Conservation (phyloP, 2,797 vertebrate species). For the Chromobotia macracanthus region DNA sequence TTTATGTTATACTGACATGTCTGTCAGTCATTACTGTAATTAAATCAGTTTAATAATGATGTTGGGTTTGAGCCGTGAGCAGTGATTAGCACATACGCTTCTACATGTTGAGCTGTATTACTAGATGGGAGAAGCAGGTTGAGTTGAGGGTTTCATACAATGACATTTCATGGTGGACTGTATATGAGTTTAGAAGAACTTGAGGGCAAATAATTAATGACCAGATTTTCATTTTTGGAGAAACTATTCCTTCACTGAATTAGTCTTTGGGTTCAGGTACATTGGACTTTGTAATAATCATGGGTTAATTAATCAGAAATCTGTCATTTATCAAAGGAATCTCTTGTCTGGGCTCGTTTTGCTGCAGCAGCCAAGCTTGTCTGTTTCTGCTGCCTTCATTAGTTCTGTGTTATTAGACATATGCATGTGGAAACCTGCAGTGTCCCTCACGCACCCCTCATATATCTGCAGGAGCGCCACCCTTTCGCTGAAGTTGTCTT, state of each 20-base stretch:
- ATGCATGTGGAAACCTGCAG: slow-evolving; percentile 53
- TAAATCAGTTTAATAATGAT: too few species aligned
- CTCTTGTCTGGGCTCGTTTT: slow-evolving; percentile 50
- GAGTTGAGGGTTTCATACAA: background rate
- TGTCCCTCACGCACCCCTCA: slow-evolving; percentile 34
- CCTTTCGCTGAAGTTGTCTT: slow-evolving; percentile 18
- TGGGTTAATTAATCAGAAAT: slow-evolving; percentile 11
- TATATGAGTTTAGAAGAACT: background rate
- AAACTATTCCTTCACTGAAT: background rate
- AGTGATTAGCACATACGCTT: too few species aligned
- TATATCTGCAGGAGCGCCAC: slow-evolving; percentile 15
- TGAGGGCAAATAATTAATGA: background rate
- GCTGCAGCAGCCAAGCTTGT: slow-evolving; percentile 16
- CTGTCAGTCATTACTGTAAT: too few species aligned
- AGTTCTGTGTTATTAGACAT: slow-evolving; percentile 34
- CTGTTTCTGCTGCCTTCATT: slow-evolving; percentile 24
- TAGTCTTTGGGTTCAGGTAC: background rate
- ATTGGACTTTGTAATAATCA: background rate
- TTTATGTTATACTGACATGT: too few species aligned
- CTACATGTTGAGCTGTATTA: too few species aligned
- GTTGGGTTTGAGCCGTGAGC: too few species aligned
- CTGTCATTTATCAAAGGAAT: slow-evolving; percentile 23
- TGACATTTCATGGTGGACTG: background rate
- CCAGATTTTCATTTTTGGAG: background rate
- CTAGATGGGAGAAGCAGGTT: too few species aligned